Evolutionary conservation across 2,888 invertebrate species (phyloP).

Genomic region (Helobdella robusta): DNA sequence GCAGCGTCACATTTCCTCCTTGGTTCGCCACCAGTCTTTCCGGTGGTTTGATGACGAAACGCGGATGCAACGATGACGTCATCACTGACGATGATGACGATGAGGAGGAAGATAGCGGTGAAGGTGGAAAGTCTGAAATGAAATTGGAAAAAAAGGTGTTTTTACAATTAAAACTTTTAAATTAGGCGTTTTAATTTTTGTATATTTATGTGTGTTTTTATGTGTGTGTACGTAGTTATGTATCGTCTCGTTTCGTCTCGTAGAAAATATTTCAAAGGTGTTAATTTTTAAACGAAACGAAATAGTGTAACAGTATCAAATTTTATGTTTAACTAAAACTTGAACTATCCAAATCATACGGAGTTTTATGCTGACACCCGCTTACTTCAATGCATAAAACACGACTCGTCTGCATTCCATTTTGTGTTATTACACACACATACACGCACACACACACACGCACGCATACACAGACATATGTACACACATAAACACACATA

Average conservation of each 20-base stretch:
- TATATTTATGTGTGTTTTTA: neutral
- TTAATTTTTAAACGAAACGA: too few species aligned
- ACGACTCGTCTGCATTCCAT: too few species aligned
- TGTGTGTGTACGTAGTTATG: neutral
- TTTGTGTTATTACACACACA: conserved; percentile 13
- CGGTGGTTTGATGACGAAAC: neutral
- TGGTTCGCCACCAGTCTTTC: conserved; percentile 33
- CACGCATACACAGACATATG: conserved; percentile 6
- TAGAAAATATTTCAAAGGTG: too few species aligned
- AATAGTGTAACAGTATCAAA: too few species aligned
- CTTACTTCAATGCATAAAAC: too few species aligned
- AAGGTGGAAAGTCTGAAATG: neutral
- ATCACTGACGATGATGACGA: neutral
- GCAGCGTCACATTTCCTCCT: conserved; percentile 73
- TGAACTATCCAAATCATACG: too few species aligned
- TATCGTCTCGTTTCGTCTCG: too few species aligned
- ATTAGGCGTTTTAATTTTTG: too few species aligned
- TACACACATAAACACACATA: conserved; percentile 12
- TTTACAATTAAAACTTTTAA: too few species aligned
- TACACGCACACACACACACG: conserved; percentile 12
- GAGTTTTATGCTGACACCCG: too few species aligned
- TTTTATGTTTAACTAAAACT: too few species aligned
- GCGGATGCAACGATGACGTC: conserved; percentile 5
- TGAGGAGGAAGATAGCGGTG: neutral
- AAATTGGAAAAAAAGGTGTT: neutral